Evolutionary conservation across 2,113 vertebrate genomes (phyloP).

Genomic region (Hiodon alosoides): DNA sequence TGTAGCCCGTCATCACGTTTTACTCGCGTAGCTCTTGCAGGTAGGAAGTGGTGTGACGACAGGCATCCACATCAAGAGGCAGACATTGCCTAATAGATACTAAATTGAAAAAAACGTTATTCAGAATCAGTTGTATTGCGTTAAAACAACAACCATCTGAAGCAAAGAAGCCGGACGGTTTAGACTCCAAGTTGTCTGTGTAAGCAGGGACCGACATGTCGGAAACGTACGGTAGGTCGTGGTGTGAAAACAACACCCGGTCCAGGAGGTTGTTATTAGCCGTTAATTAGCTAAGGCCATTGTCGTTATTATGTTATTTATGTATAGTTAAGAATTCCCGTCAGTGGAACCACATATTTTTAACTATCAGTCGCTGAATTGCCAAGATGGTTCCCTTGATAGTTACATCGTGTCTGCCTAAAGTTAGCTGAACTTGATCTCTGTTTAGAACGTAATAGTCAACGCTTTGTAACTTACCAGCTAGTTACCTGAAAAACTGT

Average conservation of each 20-base stretch:
- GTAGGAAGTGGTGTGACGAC: slow-evolving; percentile 39
- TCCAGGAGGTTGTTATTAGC: not conserved
- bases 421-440: slow-evolving; percentile 11
- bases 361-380: not conserved
- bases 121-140: slow-evolving; percentile 1
- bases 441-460: not conserved
- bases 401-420: not conserved
- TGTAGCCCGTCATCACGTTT: slow-evolving; percentile 35
- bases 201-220: slow-evolving; percentile 61
- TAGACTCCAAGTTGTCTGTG: slow-evolving; percentile 32
- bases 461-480: not conserved
- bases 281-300: not conserved
- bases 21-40: slow-evolving; percentile 31
- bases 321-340: not conserved
- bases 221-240: slow-evolving; percentile 67
- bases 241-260: slow-evolving; percentile 18
- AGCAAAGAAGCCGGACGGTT: slow-evolving; percentile 18
- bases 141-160: slow-evolving; percentile 16
- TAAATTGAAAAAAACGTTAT: slow-evolving; percentile 20
- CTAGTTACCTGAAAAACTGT: not conserved
- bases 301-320: not conserved
- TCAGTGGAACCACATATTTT: not conserved
- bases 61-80: slow-evolving; percentile 38
- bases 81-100: slow-evolving; percentile 34
- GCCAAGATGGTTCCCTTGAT: not conserved